Base-by-base conservation (phyloP, 2,113 vertebrate species). In the Psittacara wagleri region DNA sequence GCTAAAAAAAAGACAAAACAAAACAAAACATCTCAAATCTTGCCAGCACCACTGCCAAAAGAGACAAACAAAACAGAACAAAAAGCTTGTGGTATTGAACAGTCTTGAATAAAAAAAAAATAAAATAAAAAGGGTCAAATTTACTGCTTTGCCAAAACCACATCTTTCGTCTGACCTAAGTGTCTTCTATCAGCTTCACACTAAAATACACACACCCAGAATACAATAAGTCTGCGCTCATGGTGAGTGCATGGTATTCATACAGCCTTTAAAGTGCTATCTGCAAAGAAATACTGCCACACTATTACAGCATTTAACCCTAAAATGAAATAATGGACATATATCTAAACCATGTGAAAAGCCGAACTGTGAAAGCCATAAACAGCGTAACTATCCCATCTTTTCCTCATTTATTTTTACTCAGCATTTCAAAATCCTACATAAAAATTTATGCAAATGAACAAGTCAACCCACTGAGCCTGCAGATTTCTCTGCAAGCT, bases 21-120 rank as follows among this genome's bases (percentile, higher is more conserved):
- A 95, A 96, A 25, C 1, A 78, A 93, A 67, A 49, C 22, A 82
- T 46, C 52, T 91, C 81, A 78, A 95, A 94, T 88, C 89, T 86
- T 87, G 91, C 77, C 91, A 94, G 77, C 62, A 82, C 20, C 48
- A 72, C 20, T 79, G 77, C 93, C 83, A 95, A 85, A 29, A 72
- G 62, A 83, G 77, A 93, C 37, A 88, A 79, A 93, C 51, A 92
- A 93, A 94, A 93, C 70, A 88, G 67, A 95, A 95, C 69, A 94
- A 94, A 86, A 96, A 95, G 51, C 81, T 62, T 67, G 22, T 62
- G n/a, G n/a, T 46, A 94, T 19, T 86, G 63, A 94, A 90, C 49
- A 91, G 77, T 31, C 57, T 39, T 82, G 37, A 92, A 92, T 77
- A 0, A 67, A 39, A 77, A 52, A 89, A 59, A 59, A 7, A 92